Evolutionary conservation across 2,797 vertebrate species (phyloP), one percentile per base, ranked within the genome.

Genomic region (Bovichtus variegatus): DNA sequence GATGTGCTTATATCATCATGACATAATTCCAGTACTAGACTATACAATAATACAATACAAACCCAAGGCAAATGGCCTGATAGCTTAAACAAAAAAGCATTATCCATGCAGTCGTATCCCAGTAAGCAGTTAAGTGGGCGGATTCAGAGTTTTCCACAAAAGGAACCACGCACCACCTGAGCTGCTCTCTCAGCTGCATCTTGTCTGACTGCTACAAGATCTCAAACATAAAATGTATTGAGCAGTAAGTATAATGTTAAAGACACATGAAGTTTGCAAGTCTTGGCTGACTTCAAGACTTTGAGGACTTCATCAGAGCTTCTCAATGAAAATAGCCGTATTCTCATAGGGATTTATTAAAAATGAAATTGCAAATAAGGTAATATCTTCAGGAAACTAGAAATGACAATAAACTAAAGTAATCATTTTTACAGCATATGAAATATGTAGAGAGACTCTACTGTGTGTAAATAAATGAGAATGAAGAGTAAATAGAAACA

Each of bases 401-500:
- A 87, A 88, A 61, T 9, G 36, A 82, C 78, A 82, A 71, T 82
- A 88, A 76, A 82, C 43, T 77, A 76, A 90, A 75, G 82, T 75
- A 83, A 91, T 92, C 34, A 34, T 34, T 34, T 86, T 86, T 66
- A 71, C 61, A 83, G 69, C 78, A 90, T 85, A 90, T 83, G 75
- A 90, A 87, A 86, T 72, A 75, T 73, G 77, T 76, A 40, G 51
- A 72, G 66, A 64, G 50, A 79, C 64, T 62, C 74, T 79, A 66
- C 73, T 62, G 63, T 70, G 73, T 73, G 80, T 89, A 92, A 93
- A 91, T 87, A 92, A 87, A 89, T 84, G 90, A 89, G 77, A 91
- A 86, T 83, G 63, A 82, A 88, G 74, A 80, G 85, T 91, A 90
- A 91, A 92, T 72, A 91, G 83, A 89, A 91, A 92, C 82, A 92